These are phyloP conservation scores for Eulimnadia texana DNA, from an alignment of 1,140 invertebrate genomes.

Conservation along the genomic window DNA sequence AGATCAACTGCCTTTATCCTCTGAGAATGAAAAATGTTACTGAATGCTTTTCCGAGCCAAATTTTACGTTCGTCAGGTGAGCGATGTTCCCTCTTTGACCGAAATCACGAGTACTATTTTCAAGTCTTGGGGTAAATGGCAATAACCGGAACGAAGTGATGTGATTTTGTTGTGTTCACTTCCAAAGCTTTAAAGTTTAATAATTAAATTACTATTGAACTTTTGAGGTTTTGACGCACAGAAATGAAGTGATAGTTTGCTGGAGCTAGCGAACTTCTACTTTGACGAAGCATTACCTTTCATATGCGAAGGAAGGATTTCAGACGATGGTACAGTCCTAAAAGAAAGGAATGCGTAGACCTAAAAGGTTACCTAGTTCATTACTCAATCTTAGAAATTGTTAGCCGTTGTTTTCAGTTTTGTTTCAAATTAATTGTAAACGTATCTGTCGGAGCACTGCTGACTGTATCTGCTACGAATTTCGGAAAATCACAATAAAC, in stretches of 20 bases:
- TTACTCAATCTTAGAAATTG: no score
- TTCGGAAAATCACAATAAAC: no score
- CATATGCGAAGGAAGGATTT: neutral
- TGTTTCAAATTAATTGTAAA: no score
- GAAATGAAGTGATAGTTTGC: neutral
- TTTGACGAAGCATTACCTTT: conserved; percentile 1
- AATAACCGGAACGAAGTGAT: neutral
- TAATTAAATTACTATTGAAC: no score
- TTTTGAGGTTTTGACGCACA: neutral
- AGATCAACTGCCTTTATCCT: neutral
- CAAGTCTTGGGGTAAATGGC: neutral
- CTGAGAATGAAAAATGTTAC: neutral
- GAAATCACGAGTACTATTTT: neutral
- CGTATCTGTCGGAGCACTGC: no score
- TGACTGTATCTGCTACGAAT: no score
- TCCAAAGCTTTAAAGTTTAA: neutral
- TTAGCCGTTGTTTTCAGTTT: no score
- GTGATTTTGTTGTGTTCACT: neutral
- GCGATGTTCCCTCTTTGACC: neutral
- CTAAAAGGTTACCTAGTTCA: no score
- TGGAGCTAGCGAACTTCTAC: neutral
- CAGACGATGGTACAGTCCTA: neutral
- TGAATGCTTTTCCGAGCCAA: neutral
- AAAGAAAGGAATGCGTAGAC: no score
- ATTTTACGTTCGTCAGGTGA: neutral